Conservation (phyloP, 1,140 invertebrate species). For the Kradibia gibbosae region DNA sequence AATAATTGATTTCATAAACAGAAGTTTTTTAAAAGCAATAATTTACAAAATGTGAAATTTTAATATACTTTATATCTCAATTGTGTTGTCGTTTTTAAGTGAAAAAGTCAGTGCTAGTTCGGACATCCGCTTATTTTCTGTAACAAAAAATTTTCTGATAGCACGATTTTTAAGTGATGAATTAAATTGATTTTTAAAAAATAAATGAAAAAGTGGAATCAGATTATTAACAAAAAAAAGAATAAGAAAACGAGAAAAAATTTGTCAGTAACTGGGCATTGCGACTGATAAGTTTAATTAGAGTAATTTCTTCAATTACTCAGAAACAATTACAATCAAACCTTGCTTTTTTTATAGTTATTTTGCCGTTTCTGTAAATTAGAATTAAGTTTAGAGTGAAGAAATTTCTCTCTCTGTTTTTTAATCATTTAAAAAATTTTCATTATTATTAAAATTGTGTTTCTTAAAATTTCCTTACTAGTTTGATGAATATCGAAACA, state of each 20-base stretch:
- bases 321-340: not conserved
- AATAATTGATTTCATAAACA: not conserved
- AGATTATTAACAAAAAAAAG: slow-evolving; percentile 10
- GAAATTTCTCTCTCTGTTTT: not conserved
- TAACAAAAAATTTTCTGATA: slow-evolving; percentile 12
- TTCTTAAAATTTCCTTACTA: not conserved
- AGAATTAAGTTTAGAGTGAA: not conserved
- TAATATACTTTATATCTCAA: not conserved
- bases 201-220: not conserved
- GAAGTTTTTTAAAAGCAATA: not conserved
- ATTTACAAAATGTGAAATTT: slow-evolving; percentile 9
- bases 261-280: not conserved
- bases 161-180: slow-evolving; percentile 15
- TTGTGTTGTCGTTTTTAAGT: slow-evolving; percentile 7
- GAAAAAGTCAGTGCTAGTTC: slow-evolving; percentile 31
- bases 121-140: slow-evolving; percentile 13
- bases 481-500: not conserved
- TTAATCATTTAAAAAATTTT: not conserved
- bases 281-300: slow-evolving; percentile 19
- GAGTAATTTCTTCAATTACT: slow-evolving; percentile 18
- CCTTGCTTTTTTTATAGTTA: not conserved
- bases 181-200: slow-evolving; percentile 22
- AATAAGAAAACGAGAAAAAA: too few relatives aligned
- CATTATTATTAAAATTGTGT: not conserved
- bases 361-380: not conserved